A percentile compares a stretch with the other conserved stretches of the same genome.
Evolutionary conservation across 2,113 vertebrate species (phyloP).

Genomic region (Carassius gibelio): DNA sequence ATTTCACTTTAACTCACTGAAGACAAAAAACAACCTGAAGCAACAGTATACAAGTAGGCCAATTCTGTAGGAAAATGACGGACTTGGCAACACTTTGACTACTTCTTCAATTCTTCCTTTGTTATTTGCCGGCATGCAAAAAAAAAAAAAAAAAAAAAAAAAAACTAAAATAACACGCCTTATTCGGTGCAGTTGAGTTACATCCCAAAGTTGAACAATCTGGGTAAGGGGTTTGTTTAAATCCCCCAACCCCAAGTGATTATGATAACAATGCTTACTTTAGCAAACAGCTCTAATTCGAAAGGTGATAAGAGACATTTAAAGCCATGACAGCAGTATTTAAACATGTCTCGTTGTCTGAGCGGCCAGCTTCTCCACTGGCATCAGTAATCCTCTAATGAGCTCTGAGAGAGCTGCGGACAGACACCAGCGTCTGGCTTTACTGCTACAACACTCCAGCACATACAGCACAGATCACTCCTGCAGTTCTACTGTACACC

Average conservation of each 20-base stretch:
- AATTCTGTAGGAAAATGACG: no score
- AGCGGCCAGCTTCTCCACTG: conserved; percentile 5
- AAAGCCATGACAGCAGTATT: conserved; percentile 11
- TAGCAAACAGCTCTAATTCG: background rate
- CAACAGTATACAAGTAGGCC: no score
- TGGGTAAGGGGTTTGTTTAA: background rate
- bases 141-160: no score
- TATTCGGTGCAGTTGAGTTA: background rate
- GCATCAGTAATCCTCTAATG: conserved; percentile 72
- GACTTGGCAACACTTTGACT: no score
- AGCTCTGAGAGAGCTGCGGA: conserved; percentile 65
- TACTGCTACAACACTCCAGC: conserved; percentile 1
- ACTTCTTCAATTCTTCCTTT: background rate
- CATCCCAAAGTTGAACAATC: background rate
- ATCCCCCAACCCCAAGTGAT: background rate
- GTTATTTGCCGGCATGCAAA: background rate
- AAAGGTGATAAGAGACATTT: background rate
- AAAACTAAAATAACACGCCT: background rate
- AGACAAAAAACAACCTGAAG: no score
- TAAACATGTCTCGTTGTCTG: background rate
- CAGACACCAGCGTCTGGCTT: conserved; percentile 66
- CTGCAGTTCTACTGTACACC: conserved; percentile 12
- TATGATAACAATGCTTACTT: background rate
- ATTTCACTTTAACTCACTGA: no score
- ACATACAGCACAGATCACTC: background rate